Conservation (phyloP, 2,113 vertebrate genomes). For the Cottus gobio region DNA sequence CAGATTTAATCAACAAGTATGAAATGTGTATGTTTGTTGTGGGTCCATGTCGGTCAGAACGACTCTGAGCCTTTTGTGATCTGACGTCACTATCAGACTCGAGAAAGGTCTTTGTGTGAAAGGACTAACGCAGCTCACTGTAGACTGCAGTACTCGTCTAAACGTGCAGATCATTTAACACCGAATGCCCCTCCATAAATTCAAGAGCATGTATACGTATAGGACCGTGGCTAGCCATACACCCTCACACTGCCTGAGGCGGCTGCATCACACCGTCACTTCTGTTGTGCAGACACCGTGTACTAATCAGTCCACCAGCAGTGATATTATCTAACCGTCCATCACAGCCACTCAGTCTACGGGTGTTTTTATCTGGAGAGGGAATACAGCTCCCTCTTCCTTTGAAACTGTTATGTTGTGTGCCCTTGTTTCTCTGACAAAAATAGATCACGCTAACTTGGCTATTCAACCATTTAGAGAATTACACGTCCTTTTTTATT, state of each 20-base stretch:
- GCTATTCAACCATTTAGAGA: not conserved
- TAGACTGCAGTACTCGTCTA: not conserved
- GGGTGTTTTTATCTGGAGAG: slow-evolving; percentile 12
- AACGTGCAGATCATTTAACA: not conserved
- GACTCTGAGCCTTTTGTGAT: too few species aligned
- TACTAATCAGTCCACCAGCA: slow-evolving; percentile 24
- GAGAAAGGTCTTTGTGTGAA: not conserved
- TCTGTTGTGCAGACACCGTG: not conserved
- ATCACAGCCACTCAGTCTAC: not conserved
- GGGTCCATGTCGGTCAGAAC: too few species aligned
- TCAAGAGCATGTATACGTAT: not conserved
- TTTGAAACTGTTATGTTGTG: not conserved
- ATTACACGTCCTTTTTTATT: not conserved
- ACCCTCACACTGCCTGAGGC: slow-evolving; percentile 15
- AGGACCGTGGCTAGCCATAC: not conserved
- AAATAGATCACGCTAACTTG: not conserved
- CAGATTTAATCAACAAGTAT: not conserved
- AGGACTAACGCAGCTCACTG: not conserved
- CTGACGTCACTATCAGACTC: too few species aligned
- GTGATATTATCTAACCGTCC: not conserved
- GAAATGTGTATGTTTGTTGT: not conserved
- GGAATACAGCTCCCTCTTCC: not conserved
- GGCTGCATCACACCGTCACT: not conserved
- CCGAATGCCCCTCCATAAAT: not conserved
- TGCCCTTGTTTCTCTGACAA: not conserved